Conservation (phyloP, 2,888 invertebrate genomes). For the Meta bourneti region DNA sequence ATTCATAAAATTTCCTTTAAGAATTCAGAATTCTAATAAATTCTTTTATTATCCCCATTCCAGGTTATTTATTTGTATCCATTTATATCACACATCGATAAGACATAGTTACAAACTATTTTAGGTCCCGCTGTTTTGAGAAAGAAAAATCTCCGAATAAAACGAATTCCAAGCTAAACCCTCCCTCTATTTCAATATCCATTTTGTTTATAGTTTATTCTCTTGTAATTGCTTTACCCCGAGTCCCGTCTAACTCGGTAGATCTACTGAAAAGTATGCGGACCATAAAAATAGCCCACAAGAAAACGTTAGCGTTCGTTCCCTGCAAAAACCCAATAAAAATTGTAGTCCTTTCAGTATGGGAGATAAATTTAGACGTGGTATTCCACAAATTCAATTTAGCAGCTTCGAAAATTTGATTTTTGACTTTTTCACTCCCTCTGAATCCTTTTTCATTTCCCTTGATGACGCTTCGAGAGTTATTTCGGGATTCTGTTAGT, state of each 20-base stretch:
- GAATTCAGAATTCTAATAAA: too few relatives aligned
- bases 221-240: not conserved
- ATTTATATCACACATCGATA: not conserved
- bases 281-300: not conserved
- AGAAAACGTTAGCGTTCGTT: constrained; percentile 2
- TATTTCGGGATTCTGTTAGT: not conserved
- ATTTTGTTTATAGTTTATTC: not conserved
- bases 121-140: not conserved
- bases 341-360: not conserved
- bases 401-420: constrained; percentile 8
- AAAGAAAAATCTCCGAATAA: not conserved
- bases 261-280: not conserved
- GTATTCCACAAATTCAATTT: constrained; percentile 24
- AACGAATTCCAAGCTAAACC: not conserved
- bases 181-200: not conserved
- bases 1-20: too few relatives aligned
- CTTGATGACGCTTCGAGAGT: not conserved
- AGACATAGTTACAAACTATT: not conserved
- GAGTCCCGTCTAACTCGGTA: not conserved
- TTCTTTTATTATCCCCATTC: not conserved
- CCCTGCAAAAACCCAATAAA: not conserved
- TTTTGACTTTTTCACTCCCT: not conserved
- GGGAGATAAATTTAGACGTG: constrained; percentile 35
- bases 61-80: not conserved
- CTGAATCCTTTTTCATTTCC: not conserved